Evolutionary conservation across 2,888 invertebrate species (phyloP).

Genomic region (Sacculina carcini): DNA sequence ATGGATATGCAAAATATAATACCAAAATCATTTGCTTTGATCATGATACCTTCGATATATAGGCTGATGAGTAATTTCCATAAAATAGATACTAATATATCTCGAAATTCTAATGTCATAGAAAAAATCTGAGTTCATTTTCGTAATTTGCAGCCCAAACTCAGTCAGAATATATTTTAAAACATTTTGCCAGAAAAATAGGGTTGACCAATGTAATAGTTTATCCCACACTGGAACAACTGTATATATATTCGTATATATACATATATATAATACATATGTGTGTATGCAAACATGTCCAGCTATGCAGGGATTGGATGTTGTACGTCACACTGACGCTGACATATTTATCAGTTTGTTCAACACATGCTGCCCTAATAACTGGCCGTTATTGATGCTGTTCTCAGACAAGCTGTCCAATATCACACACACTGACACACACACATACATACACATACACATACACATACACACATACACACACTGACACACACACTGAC

Average conservation of each 20-base stretch:
- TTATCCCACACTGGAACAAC: background rate
- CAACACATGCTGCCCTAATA: background rate
- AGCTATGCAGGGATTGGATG: background rate
- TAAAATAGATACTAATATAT: no score
- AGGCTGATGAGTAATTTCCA: no score
- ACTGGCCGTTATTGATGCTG: background rate
- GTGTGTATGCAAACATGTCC: background rate
- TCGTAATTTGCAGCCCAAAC: no score
- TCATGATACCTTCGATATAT: no score
- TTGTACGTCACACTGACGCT: background rate
- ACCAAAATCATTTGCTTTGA: no score
- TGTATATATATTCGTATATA: conserved; percentile 3
- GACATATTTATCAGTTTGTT: background rate
- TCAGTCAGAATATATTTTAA: no score
- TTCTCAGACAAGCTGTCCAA: background rate
- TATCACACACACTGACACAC: background rate
- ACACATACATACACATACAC: background rate
- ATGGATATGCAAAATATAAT: no score
- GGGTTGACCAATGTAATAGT: no score
- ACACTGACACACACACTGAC: background rate
- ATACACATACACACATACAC: background rate
- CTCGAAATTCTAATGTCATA: no score
- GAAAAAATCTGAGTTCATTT: no score
- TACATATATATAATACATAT: background rate
- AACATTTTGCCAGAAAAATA: no score